These are phyloP conservation scores for Hemithea aestivaria DNA, from an alignment of 2,888 invertebrate species.

Conservation along the genomic window DNA sequence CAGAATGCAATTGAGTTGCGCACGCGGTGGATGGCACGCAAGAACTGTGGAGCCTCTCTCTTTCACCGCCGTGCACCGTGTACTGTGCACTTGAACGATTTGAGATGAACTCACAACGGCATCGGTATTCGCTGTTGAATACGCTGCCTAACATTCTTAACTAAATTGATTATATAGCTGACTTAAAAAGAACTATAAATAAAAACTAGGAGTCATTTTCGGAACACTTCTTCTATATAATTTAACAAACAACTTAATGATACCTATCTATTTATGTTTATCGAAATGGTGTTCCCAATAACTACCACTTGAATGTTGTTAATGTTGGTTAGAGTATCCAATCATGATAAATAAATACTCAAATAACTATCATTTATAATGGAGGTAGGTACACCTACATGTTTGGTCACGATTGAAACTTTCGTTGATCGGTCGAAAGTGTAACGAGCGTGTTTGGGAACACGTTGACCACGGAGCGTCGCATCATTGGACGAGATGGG, in stretches of 20 bases:
- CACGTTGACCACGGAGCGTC: conserved; percentile 65
- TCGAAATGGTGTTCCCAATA: conserved; percentile 2
- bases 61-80: conserved; percentile 52
- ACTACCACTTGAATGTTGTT: conserved; percentile 7
- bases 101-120: conserved; percentile 39
- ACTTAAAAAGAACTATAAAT: too few relatives aligned
- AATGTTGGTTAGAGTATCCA: conserved; percentile 8
- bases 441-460: conserved; percentile 70
- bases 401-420: conserved; percentile 55
- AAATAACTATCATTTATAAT: conserved; percentile 16
- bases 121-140: conserved; percentile 9
- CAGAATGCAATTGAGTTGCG: conserved; percentile 53
- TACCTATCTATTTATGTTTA: conserved; percentile 3
- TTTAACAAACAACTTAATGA: conserved; percentile 10
- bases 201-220: too few relatives aligned
- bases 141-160: too few relatives aligned
- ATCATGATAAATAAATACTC: conserved; percentile 19
- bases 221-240: too few relatives aligned
- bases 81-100: conserved; percentile 46
- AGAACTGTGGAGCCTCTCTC: conserved; percentile 63
- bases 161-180: too few relatives aligned
- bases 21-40: conserved; percentile 50
- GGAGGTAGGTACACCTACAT: conserved; percentile 33
- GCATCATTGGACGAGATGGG: conserved; percentile 64
- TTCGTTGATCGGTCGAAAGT: conserved; percentile 73